Conservation (phyloP, 30 jellyfish, hydroid and myxozoan genomes). For the Morbakka virulenta region DNA sequence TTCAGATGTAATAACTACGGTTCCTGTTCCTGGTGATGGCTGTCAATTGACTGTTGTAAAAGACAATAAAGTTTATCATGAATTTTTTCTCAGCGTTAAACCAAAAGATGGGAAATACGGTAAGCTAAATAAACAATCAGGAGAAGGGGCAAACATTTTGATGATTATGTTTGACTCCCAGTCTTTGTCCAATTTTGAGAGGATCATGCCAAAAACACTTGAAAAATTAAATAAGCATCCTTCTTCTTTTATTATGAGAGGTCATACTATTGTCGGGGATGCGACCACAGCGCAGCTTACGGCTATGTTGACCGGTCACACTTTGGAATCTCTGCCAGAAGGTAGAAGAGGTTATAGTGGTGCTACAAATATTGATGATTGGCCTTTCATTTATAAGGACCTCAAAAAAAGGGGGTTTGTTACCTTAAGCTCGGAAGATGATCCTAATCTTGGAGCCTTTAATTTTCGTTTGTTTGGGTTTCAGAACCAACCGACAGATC, state of each 20-base stretch:
- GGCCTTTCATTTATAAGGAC: conserved; percentile 74
- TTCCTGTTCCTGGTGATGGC: neutral
- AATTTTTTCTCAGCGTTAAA: neutral
- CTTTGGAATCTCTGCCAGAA: conserved; percentile 50
- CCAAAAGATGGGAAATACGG: neutral
- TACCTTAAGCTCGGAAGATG: conserved; percentile 62
- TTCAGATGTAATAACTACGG: neutral
- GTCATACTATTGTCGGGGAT: conserved; percentile 76
- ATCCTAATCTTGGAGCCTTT: conserved; percentile 44
- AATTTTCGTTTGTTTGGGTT: conserved; percentile 47
- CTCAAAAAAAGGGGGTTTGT: conserved; percentile 37
- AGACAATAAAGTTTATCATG: neutral
- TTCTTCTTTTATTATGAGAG: conserved; percentile 20
- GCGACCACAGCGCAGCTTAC: conserved; percentile 71
- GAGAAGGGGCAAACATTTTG: neutral
- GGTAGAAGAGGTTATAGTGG: conserved; percentile 37
- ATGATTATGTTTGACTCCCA: conserved; percentile 38
- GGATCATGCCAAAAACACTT: conserved; percentile 24
- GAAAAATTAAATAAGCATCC: neutral
- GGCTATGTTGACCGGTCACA: conserved; percentile 61
- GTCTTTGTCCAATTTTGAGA: conserved; percentile 35
- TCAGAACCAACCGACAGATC: conserved; percentile 45
- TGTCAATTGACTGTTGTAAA: neutral
- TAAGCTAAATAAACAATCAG: neutral
- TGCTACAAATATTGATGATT: conserved; percentile 35